Evolutionary conservation across 1,140 invertebrate species (phyloP), one percentile per base, ranked within the genome.

Genomic region (Daktulosphaira vitifoliae): DNA sequence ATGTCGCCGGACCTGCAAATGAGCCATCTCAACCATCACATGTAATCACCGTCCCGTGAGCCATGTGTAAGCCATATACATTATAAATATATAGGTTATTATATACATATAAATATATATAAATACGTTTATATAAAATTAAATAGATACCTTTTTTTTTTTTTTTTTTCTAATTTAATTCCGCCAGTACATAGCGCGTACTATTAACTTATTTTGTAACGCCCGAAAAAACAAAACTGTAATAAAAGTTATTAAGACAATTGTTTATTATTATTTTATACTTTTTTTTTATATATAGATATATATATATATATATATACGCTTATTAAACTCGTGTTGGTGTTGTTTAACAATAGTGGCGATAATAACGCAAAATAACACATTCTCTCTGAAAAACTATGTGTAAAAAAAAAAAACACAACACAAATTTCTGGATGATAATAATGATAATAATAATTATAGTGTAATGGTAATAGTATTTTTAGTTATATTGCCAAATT

Each of bases 21-120:
- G 56, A 39, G 56, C 42, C 56, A 62, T n/a, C 44, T 62, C 38
- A 25, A 39, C 42, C 56, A 62, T 22, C 56, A 62, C 42, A 62
- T 62, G 56, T 62, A 46, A 56, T 5, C 38, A 22, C 25, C 39
- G 5, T 15, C 16, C 4, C 29, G 29, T 7, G 16, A 23, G 4
- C 38, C 13, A 44, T 22, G 16, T 59, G 56, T 62, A 62, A 62
- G 56, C 56, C 56, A 62, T 62, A 46, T 16, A 16, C 39, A 44
- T n/a, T n/a, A n/a, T n/a, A n/a, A n/a, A n/a, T 33, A 33, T 20
- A 59, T 11, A 33, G 5, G 11, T 33, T 33, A 46, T 44, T n/a
- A 52, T 26, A 62, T 44, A 25, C 22, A 25, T 23, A 44, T 25
- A 8, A 15, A 48, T 20, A 44, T 8, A 18, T 42, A 3, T 0